Base-by-base conservation (phyloP, 2,113 vertebrate species). In the Planiliza haematocheilus region DNA sequence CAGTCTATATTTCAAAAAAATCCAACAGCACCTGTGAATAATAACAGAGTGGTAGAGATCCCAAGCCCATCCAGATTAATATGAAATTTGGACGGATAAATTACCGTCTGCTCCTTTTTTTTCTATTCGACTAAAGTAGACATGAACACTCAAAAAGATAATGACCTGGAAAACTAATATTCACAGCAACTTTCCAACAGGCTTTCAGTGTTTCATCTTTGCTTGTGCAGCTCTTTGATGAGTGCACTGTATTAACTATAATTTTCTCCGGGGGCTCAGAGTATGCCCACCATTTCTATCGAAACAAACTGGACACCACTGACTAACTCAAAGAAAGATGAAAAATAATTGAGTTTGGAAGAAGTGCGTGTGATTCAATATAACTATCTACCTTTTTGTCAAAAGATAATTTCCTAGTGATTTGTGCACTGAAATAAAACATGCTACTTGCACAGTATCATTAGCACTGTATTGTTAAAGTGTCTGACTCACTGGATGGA, bases 201-300 rank as follows among this genome's bases (percentile, higher is more conserved):
- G 18, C 2, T 73, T 62, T 45, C 43, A 64, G 66, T 43, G 3
- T 64, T 84, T 77, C 30, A 45, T 68, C 51, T 79, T 61, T 79
- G 60, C 61, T 59, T 70, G 46, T 64, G n/a, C 10, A 78, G 10
- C 50, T 43, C 56, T 86, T 82, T 86, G 82, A 81, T 82, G 68
- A 72, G 43, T 41, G 39, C 38, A 14, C 13, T 8, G 5, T 56
- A 7, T 68, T 80, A 79, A 87, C 85, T 81, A 76, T 11, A 7
- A n/a, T 70, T 77, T 69, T 43, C 39, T 71, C 64, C 84, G 83
- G 86, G 84, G 82, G 76, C 51, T 78, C 55, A 10, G 43, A 73
- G 81, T 72, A 79, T 64, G 14, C 37, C 24, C 48, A 74, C 7
- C 10, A 14, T 69, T 65, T 60, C 61, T 61, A 53, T 59, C 24